Base-by-base conservation (phyloP, 2,888 invertebrate genomes). In the Caenorhabditis auriculariae region DNA sequence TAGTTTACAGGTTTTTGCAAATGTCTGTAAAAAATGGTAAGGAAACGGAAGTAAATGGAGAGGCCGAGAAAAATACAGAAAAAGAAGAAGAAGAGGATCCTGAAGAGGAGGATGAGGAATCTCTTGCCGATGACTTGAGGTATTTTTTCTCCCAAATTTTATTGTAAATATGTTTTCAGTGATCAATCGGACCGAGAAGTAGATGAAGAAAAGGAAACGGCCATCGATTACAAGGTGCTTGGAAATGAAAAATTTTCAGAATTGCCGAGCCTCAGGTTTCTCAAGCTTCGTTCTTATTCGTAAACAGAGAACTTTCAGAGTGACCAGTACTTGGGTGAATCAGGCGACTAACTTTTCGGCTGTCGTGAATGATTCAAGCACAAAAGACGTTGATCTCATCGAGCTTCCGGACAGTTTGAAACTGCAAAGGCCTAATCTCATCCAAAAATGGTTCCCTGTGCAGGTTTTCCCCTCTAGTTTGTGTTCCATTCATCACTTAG, bases 381-480 rank as follows among this genome's bases (percentile, higher is more conserved):
- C 56, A 5, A 15, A 49, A 38, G 44, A 65, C 15, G 56, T 74
- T 3, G 54, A 55, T 15, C 54, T 54, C 27, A 54, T 77, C n/a
- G 50, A 67, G 28, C 19, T 52, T 6, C 52, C 73, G 23, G 52
- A 54, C 7, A 56, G 58, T 38, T 50, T 77, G 5, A 38, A 38
- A 24, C 24, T 12, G 5, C 3, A 2, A n/a, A 12, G 50, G 7
- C 62, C 62, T 1, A 12, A 28, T 0, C 12, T 32, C 19, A 62
- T 75, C 21, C 44, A 60, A 12, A 42, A 58, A 12, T 79, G 73
- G 70, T 80, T 80, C 51, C 80, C 80, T 17, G 80, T 80, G 1
- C 79, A 78, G 57, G 63, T 55, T n/a, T 2, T n/a, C n/a, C n/a
- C n/a, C n/a, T n/a, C n/a, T n/a, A n/a, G n/a, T n/a, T n/a, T n/a